Conservation (phyloP, 2,888 invertebrate species). For the Pharmacophagus antenor region DNA sequence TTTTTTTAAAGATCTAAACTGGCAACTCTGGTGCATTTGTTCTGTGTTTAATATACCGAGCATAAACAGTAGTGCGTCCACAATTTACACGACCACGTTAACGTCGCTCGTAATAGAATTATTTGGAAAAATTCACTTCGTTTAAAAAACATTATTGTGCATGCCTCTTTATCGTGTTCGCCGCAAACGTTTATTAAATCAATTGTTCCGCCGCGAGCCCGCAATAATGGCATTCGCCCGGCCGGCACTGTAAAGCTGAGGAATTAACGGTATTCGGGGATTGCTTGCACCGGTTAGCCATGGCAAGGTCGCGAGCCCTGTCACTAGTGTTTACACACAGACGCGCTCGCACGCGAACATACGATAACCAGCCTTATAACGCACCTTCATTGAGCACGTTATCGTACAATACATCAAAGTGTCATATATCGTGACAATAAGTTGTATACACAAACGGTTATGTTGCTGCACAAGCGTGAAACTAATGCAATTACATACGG, state of each 20-base stretch:
- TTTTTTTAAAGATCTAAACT: too few relatives aligned
- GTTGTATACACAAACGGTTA: slow-evolving; percentile 12
- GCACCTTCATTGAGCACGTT: background rate
- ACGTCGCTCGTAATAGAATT: too few relatives aligned
- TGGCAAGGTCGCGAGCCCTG: slow-evolving; percentile 51
- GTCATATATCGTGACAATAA: slow-evolving; percentile 9
- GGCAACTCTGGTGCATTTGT: too few relatives aligned
- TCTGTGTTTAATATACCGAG: too few relatives aligned
- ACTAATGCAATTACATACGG: slow-evolving; percentile 22
- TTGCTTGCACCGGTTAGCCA: slow-evolving; percentile 46
- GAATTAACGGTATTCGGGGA: slow-evolving; percentile 56
- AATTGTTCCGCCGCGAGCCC: slow-evolving; percentile 21
- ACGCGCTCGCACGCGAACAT: background rate
- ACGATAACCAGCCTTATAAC: slow-evolving; percentile 1
- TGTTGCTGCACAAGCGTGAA: slow-evolving; percentile 23
- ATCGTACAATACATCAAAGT: background rate
- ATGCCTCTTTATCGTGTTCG: background rate
- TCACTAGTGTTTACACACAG: slow-evolving; percentile 24
- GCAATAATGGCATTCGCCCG: slow-evolving; percentile 13
- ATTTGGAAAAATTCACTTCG: too few relatives aligned
- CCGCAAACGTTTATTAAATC: slow-evolving; percentile 27
- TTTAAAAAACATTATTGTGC: background rate
- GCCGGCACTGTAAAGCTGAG: slow-evolving; percentile 13
- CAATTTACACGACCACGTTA: too few relatives aligned
- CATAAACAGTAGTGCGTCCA: too few relatives aligned